These are phyloP conservation scores for Melinopterus prodromus DNA, from an alignment of 2,888 invertebrate genomes.

Conservation along the genomic window DNA sequence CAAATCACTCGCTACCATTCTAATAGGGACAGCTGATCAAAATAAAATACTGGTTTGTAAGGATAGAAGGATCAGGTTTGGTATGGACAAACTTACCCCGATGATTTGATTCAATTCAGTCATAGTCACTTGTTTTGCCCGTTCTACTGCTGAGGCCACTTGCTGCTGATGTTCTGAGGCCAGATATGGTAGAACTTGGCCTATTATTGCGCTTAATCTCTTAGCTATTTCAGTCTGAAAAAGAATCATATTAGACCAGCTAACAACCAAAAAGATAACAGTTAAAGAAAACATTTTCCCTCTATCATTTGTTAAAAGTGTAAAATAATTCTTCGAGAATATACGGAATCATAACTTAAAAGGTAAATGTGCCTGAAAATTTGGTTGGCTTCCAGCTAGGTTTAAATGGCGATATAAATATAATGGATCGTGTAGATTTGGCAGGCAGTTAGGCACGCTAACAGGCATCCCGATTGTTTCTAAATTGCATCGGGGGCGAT, in stretches of 20 bases:
- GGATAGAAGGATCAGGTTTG: background rate
- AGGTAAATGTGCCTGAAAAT: slow-evolving; percentile 4
- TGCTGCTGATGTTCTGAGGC: slow-evolving; percentile 93
- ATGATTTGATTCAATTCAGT: slow-evolving; percentile 93
- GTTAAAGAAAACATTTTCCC: background rate
- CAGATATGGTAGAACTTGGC: slow-evolving; percentile 92
- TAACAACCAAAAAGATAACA: background rate
- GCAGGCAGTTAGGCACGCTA: background rate
- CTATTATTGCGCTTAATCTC: slow-evolving; percentile 91
- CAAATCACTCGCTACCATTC: slow-evolving; percentile 18
- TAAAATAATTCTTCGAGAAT: background rate
- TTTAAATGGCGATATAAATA: background rate
- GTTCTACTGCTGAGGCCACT: slow-evolving; percentile 91
- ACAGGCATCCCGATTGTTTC: background rate
- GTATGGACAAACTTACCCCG: slow-evolving; percentile 74
- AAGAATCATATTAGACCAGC: slow-evolving; percentile 32
- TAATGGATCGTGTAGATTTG: background rate
- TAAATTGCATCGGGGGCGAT: background rate
- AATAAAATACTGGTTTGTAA: slow-evolving; percentile 19
- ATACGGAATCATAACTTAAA: background rate
- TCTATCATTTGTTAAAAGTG: background rate
- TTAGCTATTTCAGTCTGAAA: slow-evolving; percentile 96
- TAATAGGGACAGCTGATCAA: slow-evolving; percentile 27
- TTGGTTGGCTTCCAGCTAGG: background rate
- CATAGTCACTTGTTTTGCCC: slow-evolving; percentile 96